Evolutionary conservation across 2,888 invertebrate species (phyloP), one percentile per base, ranked within the genome.

Genomic region (Hemaris fuciformis): DNA sequence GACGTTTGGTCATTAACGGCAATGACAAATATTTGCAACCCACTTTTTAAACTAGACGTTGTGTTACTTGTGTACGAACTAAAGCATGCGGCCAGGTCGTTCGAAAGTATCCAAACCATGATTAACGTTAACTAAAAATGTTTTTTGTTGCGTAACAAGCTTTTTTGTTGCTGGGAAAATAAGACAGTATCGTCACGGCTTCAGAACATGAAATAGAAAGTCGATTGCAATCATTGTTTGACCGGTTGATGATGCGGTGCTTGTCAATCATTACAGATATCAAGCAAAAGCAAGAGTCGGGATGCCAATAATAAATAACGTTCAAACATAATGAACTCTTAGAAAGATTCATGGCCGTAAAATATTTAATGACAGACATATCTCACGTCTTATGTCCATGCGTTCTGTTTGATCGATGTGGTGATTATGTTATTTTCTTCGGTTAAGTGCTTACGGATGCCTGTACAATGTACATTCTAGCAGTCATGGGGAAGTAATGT

Each of bases 201-300:
- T 73, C 72, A 74, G 78, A 79, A 75, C 77, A 73, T 81, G 84
- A 86, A 87, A 86, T 85, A 84, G 87, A 88, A 87, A 88, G 86
- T 84, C 73, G 72, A 77, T 75, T 72, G 74, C 70, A 67, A 79
- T 77, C 74, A 74, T 75, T 77, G 71, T 73, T 75, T 77, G 71
- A 73, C 69, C 75, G 76, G 73, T 70, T 70, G 73, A 72, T 74
- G 72, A 71, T 74, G 71, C 73, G 69, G 69, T 68, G 69, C 75
- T 73, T 73, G 71, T 76, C 73, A 74, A 77, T 76, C 75, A 73
- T 60, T 63, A 65, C 66, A 63, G 66, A 70, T 71, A 71, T 69
- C 66, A 64, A 60, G 61, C 43, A 60, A 46, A 56, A 38, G 42
- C 23, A 27, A 59, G 43, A 27, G 57, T 46, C 61, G 27, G 46